phyloP scores from a whole-genome alignment of 2,888 invertebrate genomes.

The Caenorhabditis zanzibari region DNA sequence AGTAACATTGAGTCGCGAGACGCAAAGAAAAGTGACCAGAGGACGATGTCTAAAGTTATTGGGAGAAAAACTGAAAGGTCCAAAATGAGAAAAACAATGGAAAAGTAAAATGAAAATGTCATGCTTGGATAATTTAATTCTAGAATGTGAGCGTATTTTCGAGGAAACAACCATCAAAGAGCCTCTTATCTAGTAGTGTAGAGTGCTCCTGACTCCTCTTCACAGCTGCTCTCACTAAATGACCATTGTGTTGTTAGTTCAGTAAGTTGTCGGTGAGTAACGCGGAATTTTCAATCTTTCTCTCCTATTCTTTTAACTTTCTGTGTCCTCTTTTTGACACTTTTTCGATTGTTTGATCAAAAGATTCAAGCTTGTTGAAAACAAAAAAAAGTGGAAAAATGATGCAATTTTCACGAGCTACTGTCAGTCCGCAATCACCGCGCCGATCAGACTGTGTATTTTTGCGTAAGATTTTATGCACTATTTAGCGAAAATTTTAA shows the following conservation, averaged over 20 bases:
- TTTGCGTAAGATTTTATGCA: no score
- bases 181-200: slow-evolving; percentile 52
- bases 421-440: no score
- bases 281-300: slow-evolving; percentile 18
- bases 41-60: slow-evolving; percentile 18
- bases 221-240: slow-evolving; percentile 45
- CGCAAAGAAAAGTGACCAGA: slow-evolving; percentile 50
- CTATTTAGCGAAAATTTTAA: no score
- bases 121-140: slow-evolving; percentile 43
- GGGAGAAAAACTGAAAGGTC: slow-evolving; percentile 11
- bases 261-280: slow-evolving; percentile 18
- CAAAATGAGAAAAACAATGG: slow-evolving; percentile 7
- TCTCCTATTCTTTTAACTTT: not conserved
- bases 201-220: slow-evolving; percentile 48
- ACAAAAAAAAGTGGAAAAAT: not conserved
- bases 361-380: no score
- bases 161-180: slow-evolving; percentile 6
- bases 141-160: not conserved
- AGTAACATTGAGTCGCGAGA: not conserved
- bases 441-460: no score
- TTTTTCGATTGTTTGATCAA: not conserved
- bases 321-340: not conserved
- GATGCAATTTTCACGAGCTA: no score
- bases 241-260: slow-evolving; percentile 56
- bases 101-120: slow-evolving; percentile 28